phyloP scores from a whole-genome alignment of 2,113 vertebrate species.

The Anseranas semipalmata region DNA sequence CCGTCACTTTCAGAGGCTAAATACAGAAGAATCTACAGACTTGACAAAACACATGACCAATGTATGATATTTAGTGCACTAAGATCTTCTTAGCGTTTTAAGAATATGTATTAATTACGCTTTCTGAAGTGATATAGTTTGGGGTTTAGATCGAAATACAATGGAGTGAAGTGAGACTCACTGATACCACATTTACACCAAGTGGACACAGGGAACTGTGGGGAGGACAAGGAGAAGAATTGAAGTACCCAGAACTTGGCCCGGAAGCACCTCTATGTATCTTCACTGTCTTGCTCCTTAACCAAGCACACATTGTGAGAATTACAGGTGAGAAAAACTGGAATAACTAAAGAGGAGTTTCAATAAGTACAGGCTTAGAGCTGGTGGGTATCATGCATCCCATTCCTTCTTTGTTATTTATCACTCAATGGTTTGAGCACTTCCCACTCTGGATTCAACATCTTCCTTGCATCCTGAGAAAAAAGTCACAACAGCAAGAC shows the following conservation, averaged over 20 bases:
- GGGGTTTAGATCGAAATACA: not conserved
- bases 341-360: not conserved
- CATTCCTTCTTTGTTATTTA: not conserved
- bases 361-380: not conserved
- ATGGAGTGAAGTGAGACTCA: not conserved
- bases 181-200: not conserved
- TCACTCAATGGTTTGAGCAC: not conserved
- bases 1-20: rapidly evolving
- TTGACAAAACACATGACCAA: not conserved
- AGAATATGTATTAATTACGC: not conserved
- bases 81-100: not conserved
- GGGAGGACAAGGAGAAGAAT: not conserved
- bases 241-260: not conserved
- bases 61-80: not conserved
- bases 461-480: not conserved
- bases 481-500: not conserved
- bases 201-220: rapidly evolving
- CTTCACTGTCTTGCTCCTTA: not conserved
- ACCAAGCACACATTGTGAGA: not conserved
- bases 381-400: not conserved
- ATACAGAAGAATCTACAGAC: not conserved
- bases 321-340: not conserved
- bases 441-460: not conserved
- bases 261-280: not conserved
- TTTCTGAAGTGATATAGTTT: not conserved